Evolutionary conservation across 2,888 invertebrate species (phyloP).

Genomic region (Caenorhabditis becei): DNA sequence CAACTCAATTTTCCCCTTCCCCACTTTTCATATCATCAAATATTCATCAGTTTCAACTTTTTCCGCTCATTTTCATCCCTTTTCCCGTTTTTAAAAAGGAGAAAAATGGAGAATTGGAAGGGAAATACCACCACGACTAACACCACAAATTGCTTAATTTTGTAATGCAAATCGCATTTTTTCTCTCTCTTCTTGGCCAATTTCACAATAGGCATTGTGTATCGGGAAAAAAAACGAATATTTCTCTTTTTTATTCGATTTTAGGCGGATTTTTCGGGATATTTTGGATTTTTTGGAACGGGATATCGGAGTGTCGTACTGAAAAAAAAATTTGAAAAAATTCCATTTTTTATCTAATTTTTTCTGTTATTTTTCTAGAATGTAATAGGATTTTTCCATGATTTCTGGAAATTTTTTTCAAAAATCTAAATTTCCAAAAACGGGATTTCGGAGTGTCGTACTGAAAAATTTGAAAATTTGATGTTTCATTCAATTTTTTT

Average conservation of each 20-base stretch:
- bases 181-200: neutral
- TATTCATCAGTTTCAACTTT: constrained; percentile 19
- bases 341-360: too few relatives aligned
- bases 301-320: too few relatives aligned
- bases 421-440: too few relatives aligned
- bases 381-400: too few relatives aligned
- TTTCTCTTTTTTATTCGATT: neutral
- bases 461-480: too few relatives aligned
- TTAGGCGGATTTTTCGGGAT: too few relatives aligned
- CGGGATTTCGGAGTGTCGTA: too few relatives aligned
- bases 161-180: constrained; percentile 58
- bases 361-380: neutral
- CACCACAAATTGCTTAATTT: constrained; percentile 45
- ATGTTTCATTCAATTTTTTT: too few relatives aligned
- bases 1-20: constrained; percentile 25
- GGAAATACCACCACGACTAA: neutral
- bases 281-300: too few relatives aligned
- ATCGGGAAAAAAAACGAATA: neutral
- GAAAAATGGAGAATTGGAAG: neutral
- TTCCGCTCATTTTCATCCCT: neutral
- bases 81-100: neutral
- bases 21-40: constrained; percentile 18
- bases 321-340: too few relatives aligned
- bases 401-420: too few relatives aligned
- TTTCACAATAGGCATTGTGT: constrained; percentile 44